Evolutionary conservation across 2,888 invertebrate genomes (phyloP).

Genomic region (Iphiclides podalirius): DNA sequence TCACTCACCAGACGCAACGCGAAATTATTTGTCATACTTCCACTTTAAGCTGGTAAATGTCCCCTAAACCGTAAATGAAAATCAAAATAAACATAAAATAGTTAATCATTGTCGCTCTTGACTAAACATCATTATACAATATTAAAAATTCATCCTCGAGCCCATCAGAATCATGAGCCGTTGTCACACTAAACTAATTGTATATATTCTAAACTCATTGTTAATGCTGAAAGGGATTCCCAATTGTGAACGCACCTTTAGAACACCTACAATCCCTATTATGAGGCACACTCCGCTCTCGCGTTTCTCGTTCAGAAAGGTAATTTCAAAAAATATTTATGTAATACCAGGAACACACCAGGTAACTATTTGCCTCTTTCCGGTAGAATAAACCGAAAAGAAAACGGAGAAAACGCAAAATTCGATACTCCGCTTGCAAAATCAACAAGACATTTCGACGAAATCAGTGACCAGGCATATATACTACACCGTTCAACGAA

Average conservation of each 20-base stretch:
- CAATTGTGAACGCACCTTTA: conserved; percentile 19
- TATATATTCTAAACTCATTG: conserved; percentile 21
- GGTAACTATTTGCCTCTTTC: conserved; percentile 1
- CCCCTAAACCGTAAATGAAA: too few species aligned
- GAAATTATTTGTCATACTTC: too few species aligned
- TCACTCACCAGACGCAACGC: too few species aligned
- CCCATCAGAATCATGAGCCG: neutral
- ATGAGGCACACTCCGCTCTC: conserved; percentile 14
- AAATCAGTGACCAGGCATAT: too few species aligned
- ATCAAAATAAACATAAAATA: too few species aligned
- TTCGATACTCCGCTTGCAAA: neutral
- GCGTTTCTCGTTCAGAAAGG: neutral
- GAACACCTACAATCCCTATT: conserved; percentile 13
- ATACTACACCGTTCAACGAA: neutral
- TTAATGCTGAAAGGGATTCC: conserved; percentile 17
- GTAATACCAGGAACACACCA: neutral
- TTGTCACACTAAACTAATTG: conserved; percentile 15
- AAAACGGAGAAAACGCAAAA: neutral
- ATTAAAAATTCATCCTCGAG: too few species aligned
- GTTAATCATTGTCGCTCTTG: too few species aligned
- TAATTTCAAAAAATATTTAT: conserved; percentile 8
- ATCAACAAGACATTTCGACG: neutral
- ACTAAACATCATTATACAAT: too few species aligned
- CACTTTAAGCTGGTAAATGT: too few species aligned
- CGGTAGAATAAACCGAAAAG: neutral